Evolutionary conservation across 2,888 invertebrate genomes (phyloP).

Genomic region (Patella ulyssiponensis): DNA sequence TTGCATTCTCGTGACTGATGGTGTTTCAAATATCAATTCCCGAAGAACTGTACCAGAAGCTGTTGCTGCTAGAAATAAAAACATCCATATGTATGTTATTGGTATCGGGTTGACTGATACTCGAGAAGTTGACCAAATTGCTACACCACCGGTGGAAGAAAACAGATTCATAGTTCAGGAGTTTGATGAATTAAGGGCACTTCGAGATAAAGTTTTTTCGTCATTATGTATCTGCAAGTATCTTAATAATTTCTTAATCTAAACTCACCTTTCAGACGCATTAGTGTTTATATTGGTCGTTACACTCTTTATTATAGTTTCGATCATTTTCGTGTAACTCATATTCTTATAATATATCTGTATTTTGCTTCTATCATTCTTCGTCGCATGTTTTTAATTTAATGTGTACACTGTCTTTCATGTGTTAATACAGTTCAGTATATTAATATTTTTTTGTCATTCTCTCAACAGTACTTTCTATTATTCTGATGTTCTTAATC

Average conservation of each 20-base stretch:
- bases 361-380: too few species aligned
- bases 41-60: slow-evolving; percentile 61
- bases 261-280: too few species aligned
- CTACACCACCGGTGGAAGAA: slow-evolving; percentile 45
- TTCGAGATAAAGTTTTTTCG: slow-evolving; percentile 46
- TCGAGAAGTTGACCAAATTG: slow-evolving; percentile 54
- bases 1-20: slow-evolving; percentile 63
- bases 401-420: too few species aligned
- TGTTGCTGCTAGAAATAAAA: slow-evolving; percentile 37
- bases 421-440: too few species aligned
- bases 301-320: too few species aligned
- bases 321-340: too few species aligned
- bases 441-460: too few species aligned
- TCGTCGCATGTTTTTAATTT: too few species aligned
- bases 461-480: too few species aligned
- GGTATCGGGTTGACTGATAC: slow-evolving; percentile 54
- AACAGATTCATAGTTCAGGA: slow-evolving; percentile 50
- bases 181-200: slow-evolving; percentile 47
- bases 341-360: too few species aligned
- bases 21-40: slow-evolving; percentile 63
- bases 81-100: slow-evolving; percentile 47
- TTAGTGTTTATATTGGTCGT: too few species aligned
- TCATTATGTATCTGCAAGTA: slow-evolving; percentile 45
- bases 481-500: too few species aligned
- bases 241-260: background rate